Evolutionary conservation across 1,140 invertebrate species (phyloP).

Genomic region (Lepidotrigona ventralis): DNA sequence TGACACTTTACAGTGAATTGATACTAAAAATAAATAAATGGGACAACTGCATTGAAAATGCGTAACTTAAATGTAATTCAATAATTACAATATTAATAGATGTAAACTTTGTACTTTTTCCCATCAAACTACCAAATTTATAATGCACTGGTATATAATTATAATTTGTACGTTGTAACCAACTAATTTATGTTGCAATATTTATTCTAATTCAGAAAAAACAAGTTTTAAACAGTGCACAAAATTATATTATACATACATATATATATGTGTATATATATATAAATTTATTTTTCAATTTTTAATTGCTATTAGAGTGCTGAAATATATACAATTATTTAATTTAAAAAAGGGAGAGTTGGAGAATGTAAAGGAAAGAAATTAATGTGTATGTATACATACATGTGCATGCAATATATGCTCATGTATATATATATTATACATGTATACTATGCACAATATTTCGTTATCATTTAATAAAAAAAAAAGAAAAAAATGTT

Average conservation of each 20-base stretch:
- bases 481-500: background rate
- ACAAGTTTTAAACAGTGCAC: constrained; percentile 30
- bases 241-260: constrained; percentile 32
- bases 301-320: constrained; percentile 54
- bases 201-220: constrained; percentile 15
- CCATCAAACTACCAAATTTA: constrained; percentile 32
- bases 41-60: constrained; percentile 39
- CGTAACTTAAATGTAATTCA: constrained; percentile 31
- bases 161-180: constrained; percentile 27
- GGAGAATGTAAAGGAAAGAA: background rate
- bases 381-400: constrained; percentile 12
- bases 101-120: constrained; percentile 40
- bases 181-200: constrained; percentile 10
- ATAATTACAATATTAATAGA: constrained; percentile 18
- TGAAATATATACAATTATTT: constrained; percentile 55
- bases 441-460: constrained; percentile 34
- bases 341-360: background rate
- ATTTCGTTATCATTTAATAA: constrained; percentile 29
- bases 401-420: constrained; percentile 21
- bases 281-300: constrained; percentile 35
- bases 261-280: background rate
- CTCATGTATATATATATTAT: constrained; percentile 11
- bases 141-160: constrained; percentile 24
- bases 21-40: constrained; percentile 51
- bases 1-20: constrained; percentile 70